Evolutionary conservation across 2,888 invertebrate species (phyloP).

Genomic region (Napeogenes inachia): DNA sequence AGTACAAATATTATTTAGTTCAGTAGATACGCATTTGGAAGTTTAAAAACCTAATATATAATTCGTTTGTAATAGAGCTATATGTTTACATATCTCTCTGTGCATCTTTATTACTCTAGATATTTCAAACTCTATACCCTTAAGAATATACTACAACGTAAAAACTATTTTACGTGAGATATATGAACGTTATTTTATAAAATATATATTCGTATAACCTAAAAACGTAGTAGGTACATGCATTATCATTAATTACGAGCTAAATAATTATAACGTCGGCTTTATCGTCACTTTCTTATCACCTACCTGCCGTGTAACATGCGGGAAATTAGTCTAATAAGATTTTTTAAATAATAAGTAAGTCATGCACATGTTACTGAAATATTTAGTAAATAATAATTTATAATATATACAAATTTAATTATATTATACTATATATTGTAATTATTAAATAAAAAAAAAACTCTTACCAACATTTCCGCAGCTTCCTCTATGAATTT

Average conservation of each 20-base stretch:
- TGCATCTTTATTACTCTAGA: too few relatives aligned
- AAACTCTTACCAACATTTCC: conserved; percentile 49
- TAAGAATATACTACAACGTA: too few relatives aligned
- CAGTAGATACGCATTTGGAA: too few relatives aligned
- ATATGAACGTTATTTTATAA: too few relatives aligned
- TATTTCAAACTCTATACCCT: too few relatives aligned
- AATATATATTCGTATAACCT: background rate
- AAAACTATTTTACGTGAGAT: too few relatives aligned
- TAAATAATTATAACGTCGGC: background rate
- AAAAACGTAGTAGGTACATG: background rate
- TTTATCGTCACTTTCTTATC: conserved; percentile 5
- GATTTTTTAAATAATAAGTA: background rate
- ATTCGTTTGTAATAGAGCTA: too few relatives aligned
- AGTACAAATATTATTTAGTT: too few relatives aligned
- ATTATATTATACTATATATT: background rate
- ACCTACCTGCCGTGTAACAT: background rate
- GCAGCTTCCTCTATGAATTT: conserved; percentile 42
- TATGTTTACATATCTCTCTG: too few relatives aligned
- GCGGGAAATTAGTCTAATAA: background rate
- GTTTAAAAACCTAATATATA: too few relatives aligned
- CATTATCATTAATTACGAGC: conserved; percentile 5
- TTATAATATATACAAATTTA: background rate
- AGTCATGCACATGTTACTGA: background rate
- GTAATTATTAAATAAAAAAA: conserved; percentile 12
- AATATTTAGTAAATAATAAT: background rate